phyloP scores from a whole-genome alignment of 2,113 vertebrate species.

The Trematocara zebra region DNA sequence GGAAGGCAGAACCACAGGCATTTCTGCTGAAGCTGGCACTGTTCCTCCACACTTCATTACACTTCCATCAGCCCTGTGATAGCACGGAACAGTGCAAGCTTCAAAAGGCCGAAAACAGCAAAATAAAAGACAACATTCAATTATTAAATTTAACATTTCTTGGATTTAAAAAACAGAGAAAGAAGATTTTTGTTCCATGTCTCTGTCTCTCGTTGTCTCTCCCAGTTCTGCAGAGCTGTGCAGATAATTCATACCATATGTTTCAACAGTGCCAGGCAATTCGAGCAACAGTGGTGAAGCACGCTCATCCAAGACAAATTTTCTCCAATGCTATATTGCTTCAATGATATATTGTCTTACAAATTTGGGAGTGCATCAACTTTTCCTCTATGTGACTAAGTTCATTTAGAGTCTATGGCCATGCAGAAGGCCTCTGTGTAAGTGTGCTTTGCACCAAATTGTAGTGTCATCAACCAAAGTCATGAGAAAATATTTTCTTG shows the following conservation, averaged over 20 bases:
- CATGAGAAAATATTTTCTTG: not conserved
- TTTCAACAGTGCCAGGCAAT: constrained; percentile 40
- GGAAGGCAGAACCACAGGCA: constrained; percentile 36
- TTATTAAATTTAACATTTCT: constrained; percentile 30
- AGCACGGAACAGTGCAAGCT: constrained; percentile 8
- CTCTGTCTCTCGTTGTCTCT: not conserved
- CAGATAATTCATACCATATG: constrained; percentile 63
- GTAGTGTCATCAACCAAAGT: not conserved
- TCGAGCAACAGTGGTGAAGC: constrained; percentile 29
- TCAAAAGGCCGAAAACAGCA: constrained; percentile 30
- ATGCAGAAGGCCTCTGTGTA: not conserved
- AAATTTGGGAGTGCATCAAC: not conserved
- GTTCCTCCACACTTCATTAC: constrained; percentile 49
- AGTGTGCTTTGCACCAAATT: not conserved
- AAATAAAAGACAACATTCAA: constrained; percentile 30
- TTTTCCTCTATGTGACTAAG: not conserved
- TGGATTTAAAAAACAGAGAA: not conserved
- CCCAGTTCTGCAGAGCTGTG: constrained; percentile 12
- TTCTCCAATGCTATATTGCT: not conserved
- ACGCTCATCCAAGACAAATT: constrained; percentile 29
- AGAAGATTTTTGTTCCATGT: not conserved
- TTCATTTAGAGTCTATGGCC: not conserved
- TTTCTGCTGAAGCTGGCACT: constrained; percentile 48
- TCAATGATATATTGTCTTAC: not conserved
- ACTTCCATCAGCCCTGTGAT: constrained; percentile 38